phyloP scores from a whole-genome alignment of 1,140 invertebrate species.

The Drosophila punjabiensis region DNA sequence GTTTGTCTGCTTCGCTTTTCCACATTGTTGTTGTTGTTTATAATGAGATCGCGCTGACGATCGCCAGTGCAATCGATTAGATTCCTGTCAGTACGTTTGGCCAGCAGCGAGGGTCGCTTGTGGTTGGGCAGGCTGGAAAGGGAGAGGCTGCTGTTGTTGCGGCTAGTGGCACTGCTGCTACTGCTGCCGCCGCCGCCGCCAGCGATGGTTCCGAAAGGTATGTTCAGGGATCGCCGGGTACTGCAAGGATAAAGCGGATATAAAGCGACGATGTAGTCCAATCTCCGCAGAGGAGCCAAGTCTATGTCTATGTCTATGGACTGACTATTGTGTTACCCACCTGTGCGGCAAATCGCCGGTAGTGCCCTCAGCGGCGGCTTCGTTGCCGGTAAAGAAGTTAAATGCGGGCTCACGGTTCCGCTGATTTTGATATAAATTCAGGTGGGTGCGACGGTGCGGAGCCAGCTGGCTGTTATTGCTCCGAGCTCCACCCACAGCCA shows the following conservation, averaged over 20 bases:
- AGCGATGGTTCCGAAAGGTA: slow-evolving; percentile 25
- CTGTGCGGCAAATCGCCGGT: slow-evolving; percentile 70
- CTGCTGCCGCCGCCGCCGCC: neutral
- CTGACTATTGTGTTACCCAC: slow-evolving; percentile 31
- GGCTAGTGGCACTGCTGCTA: slow-evolving; percentile 6
- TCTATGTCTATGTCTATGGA: neutral
- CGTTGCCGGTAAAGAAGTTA: slow-evolving; percentile 60
- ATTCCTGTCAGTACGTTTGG: slow-evolving; percentile 10
- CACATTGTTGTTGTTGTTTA: slow-evolving; percentile 42
- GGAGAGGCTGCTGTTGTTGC: slow-evolving; percentile 23
- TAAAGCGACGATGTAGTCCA: neutral
- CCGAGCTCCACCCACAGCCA: slow-evolving; percentile 17
- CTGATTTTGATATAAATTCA: slow-evolving; percentile 60
- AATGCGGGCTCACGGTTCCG: slow-evolving; percentile 68
- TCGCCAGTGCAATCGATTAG: neutral
- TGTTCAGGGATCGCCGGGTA: slow-evolving; percentile 68
- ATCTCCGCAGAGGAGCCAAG: neutral
- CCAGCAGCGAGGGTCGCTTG: slow-evolving; percentile 50
- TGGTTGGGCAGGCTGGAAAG: slow-evolving; percentile 27
- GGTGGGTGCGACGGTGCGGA: slow-evolving; percentile 48
- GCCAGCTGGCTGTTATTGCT: slow-evolving; percentile 17
- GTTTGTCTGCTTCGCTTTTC: slow-evolving; percentile 16
- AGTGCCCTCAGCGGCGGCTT: slow-evolving; percentile 64
- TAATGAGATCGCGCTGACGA: neutral
- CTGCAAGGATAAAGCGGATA: slow-evolving; percentile 28